Base-by-base conservation (phyloP, 2,797 vertebrate genomes). In the Cynopterus sphinx region DNA sequence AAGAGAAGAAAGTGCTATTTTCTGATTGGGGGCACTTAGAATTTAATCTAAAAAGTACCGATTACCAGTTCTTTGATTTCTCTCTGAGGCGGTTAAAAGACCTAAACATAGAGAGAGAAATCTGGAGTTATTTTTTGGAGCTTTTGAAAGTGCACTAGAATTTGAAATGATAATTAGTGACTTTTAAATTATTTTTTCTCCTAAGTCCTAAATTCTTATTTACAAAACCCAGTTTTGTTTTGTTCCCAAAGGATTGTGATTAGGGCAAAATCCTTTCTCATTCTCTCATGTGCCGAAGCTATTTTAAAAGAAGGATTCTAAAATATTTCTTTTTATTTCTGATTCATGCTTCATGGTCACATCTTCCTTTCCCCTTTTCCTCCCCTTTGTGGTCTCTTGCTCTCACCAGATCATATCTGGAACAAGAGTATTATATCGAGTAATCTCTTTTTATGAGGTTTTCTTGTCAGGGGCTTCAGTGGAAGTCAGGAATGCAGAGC, bases 31-130 rank as follows among this genome's bases (percentile, higher is more conserved):
- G 67, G 79, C 87, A 96, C 75, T 97, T 97, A 97, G 36, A 79
- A 95, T 71, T 97, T 98, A 97, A 97, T 97, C 95, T 95, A 97
- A 79, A 96, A 98, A 97, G 59, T 97, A 61, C 84, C 98, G 97
- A 97, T 98, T 98, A 96, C 53, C 33, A 79, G 96, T 98, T 97
- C 91, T 74, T 97, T 97, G 74, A 93, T 92, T 91, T 53, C 55
- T 98, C 70, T 90, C 89, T 96, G 87, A 39, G 79, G 73, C 70
- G 59, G 55, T 97, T 57, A 97, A 97, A 94, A 85, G 93, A 97
- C 57, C 57, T 91, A 92, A 92, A 87, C 87, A 87, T 6, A 88
- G 21, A 96, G n/a, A 67, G n/a, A 67, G 33, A 55, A 82, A 39
- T 83, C 96, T 95, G 31, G n/a, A 61, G 51, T 51, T 46, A 7